Conservation (phyloP, 2,113 vertebrate genomes). For the Solea solea region DNA sequence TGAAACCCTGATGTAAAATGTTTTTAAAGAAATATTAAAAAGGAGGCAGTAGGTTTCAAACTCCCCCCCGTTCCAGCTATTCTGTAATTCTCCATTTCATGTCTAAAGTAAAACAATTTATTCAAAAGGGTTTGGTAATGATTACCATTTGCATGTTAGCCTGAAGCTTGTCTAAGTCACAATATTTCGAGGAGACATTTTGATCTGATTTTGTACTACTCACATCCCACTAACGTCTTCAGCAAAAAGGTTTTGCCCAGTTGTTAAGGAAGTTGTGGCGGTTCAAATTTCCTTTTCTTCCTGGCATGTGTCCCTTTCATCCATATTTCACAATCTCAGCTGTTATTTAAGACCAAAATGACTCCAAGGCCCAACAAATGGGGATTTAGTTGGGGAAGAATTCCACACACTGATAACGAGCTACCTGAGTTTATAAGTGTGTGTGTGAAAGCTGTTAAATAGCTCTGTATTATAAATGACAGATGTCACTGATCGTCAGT, state of each 20-base stretch:
- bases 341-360: background rate
- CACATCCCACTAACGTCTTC: background rate
- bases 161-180: too few relatives aligned
- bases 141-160: background rate
- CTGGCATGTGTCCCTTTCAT: background rate
- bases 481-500: too few relatives aligned
- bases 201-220: background rate
- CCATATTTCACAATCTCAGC: background rate
- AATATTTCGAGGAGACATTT: too few relatives aligned
- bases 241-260: background rate
- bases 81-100: background rate
- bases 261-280: background rate
- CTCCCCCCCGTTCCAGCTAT: background rate
- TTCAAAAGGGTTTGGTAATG: background rate
- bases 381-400: background rate
- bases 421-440: too few relatives aligned
- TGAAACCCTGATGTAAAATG: slow-evolving; percentile 30
- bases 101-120: background rate
- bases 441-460: too few relatives aligned
- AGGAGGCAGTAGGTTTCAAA: slow-evolving; percentile 22
- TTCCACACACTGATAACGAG: background rate
- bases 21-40: slow-evolving; percentile 41
- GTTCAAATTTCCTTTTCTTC: slow-evolving; percentile 9
- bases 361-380: background rate
- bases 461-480: too few relatives aligned